These are phyloP conservation scores for Natrix natrix DNA, from an alignment of 2,797 vertebrate species.

Conservation along the genomic window DNA sequence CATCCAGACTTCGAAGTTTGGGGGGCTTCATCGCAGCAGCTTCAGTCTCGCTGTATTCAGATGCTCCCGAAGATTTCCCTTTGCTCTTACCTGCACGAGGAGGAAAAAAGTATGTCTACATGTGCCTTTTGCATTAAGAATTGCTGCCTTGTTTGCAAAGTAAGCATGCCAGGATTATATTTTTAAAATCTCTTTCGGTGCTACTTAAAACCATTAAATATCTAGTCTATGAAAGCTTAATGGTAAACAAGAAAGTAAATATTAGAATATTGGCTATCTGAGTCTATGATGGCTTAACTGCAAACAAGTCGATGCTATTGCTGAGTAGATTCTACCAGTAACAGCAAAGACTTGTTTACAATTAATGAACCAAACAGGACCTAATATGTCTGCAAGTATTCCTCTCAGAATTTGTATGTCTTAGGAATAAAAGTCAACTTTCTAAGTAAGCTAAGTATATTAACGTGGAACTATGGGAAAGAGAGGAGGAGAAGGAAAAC, in stretches of 20 bases:
- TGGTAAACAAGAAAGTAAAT: not conserved
- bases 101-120: not conserved
- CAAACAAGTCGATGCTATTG: not conserved
- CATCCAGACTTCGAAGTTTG: slow-evolving; percentile 89
- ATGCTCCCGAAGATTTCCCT: slow-evolving; percentile 66
- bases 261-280: not conserved
- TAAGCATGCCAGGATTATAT: not conserved
- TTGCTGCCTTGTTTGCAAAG: not conserved
- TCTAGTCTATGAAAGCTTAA: not conserved
- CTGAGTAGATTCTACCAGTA: not conserved
- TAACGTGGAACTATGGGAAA: not conserved
- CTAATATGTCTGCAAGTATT: not conserved
- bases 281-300: not conserved
- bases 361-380: not conserved
- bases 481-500: not conserved
- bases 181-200: not conserved
- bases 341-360: not conserved
- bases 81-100: slow-evolving; percentile 83
- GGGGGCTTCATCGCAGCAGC: slow-evolving; percentile 59
- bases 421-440: not conserved
- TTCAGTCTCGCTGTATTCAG: slow-evolving; percentile 75
- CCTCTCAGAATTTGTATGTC: not conserved
- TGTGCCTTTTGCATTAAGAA: not conserved
- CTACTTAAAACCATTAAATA: not conserved
- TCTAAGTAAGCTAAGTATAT: not conserved